Percentiles rank a stretch among this genome's conserved stretches.
Conservation (phyloP, 2,797 vertebrate genomes). For the Octomys mimax region DNA sequence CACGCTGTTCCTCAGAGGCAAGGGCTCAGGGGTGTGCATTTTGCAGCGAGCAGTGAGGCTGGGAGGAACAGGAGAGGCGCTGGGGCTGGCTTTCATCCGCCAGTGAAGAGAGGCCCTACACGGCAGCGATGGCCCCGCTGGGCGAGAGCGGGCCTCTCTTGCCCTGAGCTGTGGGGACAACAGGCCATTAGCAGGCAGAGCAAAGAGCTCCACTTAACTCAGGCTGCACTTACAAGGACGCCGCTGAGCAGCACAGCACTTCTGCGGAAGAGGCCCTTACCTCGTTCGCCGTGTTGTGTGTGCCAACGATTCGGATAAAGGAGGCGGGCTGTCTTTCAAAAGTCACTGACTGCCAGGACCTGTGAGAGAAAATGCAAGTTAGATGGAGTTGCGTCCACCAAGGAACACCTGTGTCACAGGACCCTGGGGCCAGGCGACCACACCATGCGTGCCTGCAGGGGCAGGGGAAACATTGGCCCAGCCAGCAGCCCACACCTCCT, state of each 20-base stretch:
- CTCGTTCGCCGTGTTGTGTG: constrained; percentile 99
- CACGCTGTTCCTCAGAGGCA: neutral
- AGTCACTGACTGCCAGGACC: constrained; percentile 97
- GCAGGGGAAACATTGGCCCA: accelerated
- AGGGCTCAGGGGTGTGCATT: neutral
- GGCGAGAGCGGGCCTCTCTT: neutral
- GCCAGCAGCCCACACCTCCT: neutral
- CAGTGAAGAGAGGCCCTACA: neutral
- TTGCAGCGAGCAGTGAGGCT: neutral
- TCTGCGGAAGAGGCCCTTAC: constrained; percentile 86
- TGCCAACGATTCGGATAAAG: constrained; percentile 98
- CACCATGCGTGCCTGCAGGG: neutral
- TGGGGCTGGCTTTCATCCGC: neutral
- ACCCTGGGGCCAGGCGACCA: accelerated
- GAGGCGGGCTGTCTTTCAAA: constrained; percentile 96
- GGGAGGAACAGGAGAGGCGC: neutral
- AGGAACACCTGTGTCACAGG: accelerated
- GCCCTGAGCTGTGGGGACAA: constrained; percentile 31
- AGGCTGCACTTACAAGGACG: neutral
- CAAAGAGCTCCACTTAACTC: neutral
- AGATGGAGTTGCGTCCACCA: neutral
- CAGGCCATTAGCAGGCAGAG: neutral
- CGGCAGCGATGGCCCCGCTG: neutral
- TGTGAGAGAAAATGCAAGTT: constrained; percentile 85
- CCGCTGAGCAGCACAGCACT: neutral